Conservation (phyloP, 2,797 vertebrate species). For the Hybognathus amarus region DNA sequence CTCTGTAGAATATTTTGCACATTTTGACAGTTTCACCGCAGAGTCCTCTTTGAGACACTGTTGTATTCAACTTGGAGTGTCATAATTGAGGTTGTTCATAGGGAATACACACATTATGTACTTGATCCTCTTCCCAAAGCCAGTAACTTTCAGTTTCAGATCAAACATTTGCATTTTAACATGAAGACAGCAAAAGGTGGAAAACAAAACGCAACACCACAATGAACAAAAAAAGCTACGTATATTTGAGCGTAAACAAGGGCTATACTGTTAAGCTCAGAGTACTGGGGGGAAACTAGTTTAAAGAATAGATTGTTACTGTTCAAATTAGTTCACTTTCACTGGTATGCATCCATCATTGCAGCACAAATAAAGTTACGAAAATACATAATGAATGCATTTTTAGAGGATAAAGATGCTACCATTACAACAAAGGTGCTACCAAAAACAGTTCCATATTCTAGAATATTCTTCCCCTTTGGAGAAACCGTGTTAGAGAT, state of each 20-base stretch:
- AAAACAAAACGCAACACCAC: slow-evolving; percentile 66
- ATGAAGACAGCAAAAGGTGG: slow-evolving; percentile 48
- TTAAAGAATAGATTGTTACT: slow-evolving; percentile 68
- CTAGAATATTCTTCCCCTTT: slow-evolving; percentile 68
- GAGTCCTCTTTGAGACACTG: slow-evolving; percentile 51
- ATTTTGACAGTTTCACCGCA: slow-evolving; percentile 45
- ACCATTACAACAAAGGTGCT: slow-evolving; percentile 70
- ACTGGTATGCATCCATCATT: slow-evolving; percentile 68
- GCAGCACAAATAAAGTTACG: slow-evolving; percentile 68
- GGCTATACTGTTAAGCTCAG: slow-evolving; percentile 71
- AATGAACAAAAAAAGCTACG: slow-evolving; percentile 70
- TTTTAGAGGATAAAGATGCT: slow-evolving; percentile 69
- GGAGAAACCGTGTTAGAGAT: slow-evolving; percentile 62
- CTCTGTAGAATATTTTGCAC: slow-evolving; percentile 56
- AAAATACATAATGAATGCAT: slow-evolving; percentile 63
- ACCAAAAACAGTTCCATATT: slow-evolving; percentile 64
- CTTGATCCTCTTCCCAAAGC: slow-evolving; percentile 45
- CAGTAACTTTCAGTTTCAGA: slow-evolving; percentile 62
- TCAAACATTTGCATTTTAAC: slow-evolving; percentile 60
- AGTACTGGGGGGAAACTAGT: slow-evolving; percentile 70
- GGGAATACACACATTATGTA: slow-evolving; percentile 52
- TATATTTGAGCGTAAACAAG: slow-evolving; percentile 69
- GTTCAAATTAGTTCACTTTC: slow-evolving; percentile 70
- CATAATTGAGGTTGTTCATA: slow-evolving; percentile 57
- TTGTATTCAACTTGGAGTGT: slow-evolving; percentile 59